Evolutionary conservation across 2,113 vertebrate genomes (phyloP).

Genomic region (Phasianus colchicus): DNA sequence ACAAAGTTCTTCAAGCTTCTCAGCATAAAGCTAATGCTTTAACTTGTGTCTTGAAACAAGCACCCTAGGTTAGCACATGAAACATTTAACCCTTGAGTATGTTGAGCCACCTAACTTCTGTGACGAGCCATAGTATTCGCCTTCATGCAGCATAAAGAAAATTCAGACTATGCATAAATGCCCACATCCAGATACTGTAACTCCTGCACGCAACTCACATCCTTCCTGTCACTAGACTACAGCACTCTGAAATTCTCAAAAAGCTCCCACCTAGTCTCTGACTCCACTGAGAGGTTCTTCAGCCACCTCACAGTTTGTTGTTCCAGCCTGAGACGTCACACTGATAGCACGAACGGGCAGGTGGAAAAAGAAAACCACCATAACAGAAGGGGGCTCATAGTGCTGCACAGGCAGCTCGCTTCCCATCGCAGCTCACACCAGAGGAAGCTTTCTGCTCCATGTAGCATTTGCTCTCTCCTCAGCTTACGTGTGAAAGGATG

Average conservation of each 20-base stretch:
- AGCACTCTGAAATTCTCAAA: not conserved
- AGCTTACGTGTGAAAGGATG: not conserved
- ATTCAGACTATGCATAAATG: not conserved
- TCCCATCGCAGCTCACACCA: not conserved
- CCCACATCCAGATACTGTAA: not conserved
- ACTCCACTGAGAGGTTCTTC: not conserved
- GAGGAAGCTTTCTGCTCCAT: not conserved
- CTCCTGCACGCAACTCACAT: not conserved
- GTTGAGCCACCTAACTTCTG: not conserved
- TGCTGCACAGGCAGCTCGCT: rapidly evolving
- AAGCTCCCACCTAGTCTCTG: not conserved
- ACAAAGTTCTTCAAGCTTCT: not conserved
- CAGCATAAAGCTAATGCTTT: not conserved
- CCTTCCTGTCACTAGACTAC: not conserved
- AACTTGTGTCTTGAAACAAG: not conserved
- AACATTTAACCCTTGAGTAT: not conserved
- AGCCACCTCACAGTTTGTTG: not conserved
- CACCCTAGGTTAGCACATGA: not conserved
- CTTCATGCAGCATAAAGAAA: not conserved
- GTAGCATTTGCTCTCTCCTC: not conserved
- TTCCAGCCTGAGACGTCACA: not conserved
- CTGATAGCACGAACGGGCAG: not conserved
- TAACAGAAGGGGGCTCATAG: not conserved
- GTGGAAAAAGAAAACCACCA: not conserved
- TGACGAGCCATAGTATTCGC: not conserved